Base-by-base conservation (phyloP, 2,797 vertebrate species). In the Poecilia gillii region DNA sequence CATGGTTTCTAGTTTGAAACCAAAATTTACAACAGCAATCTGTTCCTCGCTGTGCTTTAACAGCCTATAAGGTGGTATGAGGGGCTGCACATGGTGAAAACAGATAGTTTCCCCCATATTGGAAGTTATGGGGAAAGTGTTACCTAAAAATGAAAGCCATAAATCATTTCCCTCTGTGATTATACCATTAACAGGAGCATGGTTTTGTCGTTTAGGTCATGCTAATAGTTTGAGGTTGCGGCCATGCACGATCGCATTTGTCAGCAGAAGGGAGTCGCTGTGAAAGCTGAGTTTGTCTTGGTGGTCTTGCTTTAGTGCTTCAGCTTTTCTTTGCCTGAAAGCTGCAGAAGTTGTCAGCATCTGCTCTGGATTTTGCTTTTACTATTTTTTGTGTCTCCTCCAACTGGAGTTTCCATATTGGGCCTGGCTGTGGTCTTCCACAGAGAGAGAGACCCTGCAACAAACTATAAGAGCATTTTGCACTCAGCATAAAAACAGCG, bases 401-500 rank as follows among this genome's bases (percentile, higher is more conserved):
- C 92, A 46, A 86, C 93, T 96, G 93, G 76, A 90, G 88, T 94
- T 96, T 95, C 92, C 95, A 96, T 97, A 96, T 94, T 93, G 93
- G 87, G 86, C 90, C 95, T 96, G 91, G 91, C 94, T 96, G 96
- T 93, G 96, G 96, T 96, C 97, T 96, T 95, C 92, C 90, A 71
- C 68, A 68, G 64, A 68, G 64, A 68, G 92, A 86, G 84, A 96
- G 94, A 95, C 95, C 87, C 94, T 88, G 79, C 87, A 92, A 97
- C 96, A 97, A 97, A 96, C 96, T 95, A 92, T 93, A 87, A 85
- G 88, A 93, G 91, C 94, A 91, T 96, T 97, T 96, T 96, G 93
- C 96, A 95, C 95, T 97, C 95, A 96, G 90, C 91, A 92, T 59
- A 90, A 92, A 95, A 96, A 84, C 90, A 92, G 93, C 84, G 94